Base-by-base conservation (phyloP, 1,140 invertebrate species). In the Lethocerus indicus region DNA sequence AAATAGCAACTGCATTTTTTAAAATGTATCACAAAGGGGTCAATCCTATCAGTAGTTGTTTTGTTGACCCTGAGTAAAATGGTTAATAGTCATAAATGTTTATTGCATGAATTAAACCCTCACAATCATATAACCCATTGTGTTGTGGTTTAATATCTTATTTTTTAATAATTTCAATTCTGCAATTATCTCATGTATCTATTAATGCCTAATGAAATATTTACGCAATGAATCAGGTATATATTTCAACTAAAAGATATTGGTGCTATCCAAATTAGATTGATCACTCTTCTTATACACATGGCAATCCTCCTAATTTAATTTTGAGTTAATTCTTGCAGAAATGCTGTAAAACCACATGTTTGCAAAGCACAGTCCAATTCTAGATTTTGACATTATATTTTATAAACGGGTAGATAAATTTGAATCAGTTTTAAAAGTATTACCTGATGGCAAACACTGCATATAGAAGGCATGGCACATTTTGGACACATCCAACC, bases 401-500 rank as follows among this genome's bases (percentile, higher is more conserved):
- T 12, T 32, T 42, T 13, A 20, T 42, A 42, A 13, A 42, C 14
- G 14, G 2, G 16, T 16, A 5, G 14, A 21, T 21, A 37, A 41
- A 26, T 25, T 35, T 13, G 36, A 39, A 37, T 43, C 26, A 26
- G n/a, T 23, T 41, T 42, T 60, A 56, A 42, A 24, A 6, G 26
- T 13, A 16, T 41, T 21, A 75, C 73, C 63, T 85, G 76, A 65
- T 89, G 83, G 63, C 90, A 94, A 44, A 94, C 71, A 29, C 76
- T 76, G 61, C 88, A 92, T 9, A 76, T 65, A 20, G 79, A 75
- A 35, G 73, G 71, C 20, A 72, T 73, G 57, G 81, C 81, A 66
- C 87, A 90, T 49, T 76, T 72, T 56, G 83, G 77, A 60, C 85
- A 90, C 20, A 76, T 66, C 81, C 83, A 87, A 3, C 80, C 81